Evolutionary conservation across 2,888 invertebrate species (phyloP).

Genomic region (Thymelicus sylvestris): DNA sequence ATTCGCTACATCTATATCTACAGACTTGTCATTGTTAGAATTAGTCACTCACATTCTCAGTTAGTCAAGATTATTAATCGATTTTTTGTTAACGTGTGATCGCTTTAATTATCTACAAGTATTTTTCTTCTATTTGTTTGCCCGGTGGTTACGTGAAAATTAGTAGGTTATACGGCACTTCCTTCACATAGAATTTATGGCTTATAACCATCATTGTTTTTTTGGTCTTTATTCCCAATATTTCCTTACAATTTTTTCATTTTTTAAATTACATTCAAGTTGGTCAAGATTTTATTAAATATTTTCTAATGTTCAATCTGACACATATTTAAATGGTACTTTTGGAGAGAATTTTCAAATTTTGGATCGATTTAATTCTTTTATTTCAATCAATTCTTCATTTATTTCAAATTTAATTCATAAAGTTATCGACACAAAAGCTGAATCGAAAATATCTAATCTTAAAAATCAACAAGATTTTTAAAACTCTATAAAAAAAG

Average conservation of each 20-base stretch:
- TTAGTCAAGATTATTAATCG: constrained; percentile 43
- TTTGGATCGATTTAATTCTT: too few species aligned
- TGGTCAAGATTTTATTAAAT: not conserved
- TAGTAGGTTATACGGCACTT: constrained; percentile 51
- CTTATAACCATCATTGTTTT: constrained; percentile 14
- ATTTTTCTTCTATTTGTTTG: constrained; percentile 6
- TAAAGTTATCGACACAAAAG: too few species aligned
- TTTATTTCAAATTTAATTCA: too few species aligned
- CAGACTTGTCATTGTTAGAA: constrained; percentile 37
- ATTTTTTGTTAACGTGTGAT: constrained; percentile 37
- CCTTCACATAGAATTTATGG: constrained; percentile 37
- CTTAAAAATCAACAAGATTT: too few species aligned
- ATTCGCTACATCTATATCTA: constrained; percentile 31
- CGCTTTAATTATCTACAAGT: constrained; percentile 21
- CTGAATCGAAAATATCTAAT: too few species aligned
- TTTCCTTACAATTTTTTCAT: not conserved
- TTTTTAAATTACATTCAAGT: constrained; percentile 19
- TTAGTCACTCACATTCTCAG: constrained; percentile 43
- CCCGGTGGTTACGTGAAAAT: constrained; percentile 49
- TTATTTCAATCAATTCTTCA: too few species aligned
- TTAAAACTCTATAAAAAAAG: too few species aligned
- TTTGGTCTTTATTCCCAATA: not conserved
- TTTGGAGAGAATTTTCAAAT: too few species aligned
- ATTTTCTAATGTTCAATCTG: too few species aligned
- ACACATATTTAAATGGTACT: too few species aligned